These are phyloP conservation scores for Herpailurus yagouaroundi DNA, from an alignment of 2,113 vertebrate genomes.

Conservation along the genomic window DNA sequence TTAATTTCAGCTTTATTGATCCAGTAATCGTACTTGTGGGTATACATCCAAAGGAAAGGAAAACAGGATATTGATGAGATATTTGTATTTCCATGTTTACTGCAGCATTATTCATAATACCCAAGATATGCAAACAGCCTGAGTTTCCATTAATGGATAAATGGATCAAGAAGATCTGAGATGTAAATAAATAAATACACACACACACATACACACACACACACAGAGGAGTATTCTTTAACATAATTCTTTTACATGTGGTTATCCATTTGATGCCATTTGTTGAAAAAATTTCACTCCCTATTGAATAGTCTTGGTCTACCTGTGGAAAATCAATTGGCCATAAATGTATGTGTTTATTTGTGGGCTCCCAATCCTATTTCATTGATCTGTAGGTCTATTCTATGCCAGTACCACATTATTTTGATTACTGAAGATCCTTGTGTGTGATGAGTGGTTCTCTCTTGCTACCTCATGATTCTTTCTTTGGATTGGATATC, in stretches of 20 bases:
- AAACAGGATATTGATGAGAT: not conserved
- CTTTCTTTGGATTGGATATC: not conserved
- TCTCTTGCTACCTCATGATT: not conserved
- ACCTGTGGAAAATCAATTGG: not conserved
- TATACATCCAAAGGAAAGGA: not conserved
- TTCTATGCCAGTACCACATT: not conserved
- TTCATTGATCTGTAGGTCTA: not conserved
- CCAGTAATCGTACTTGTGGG: not conserved
- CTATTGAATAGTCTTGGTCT: not conserved
- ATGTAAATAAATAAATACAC: not conserved
- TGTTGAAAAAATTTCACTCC: not conserved
- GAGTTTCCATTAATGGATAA: not conserved
- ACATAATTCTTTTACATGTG: not conserved
- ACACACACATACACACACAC: not conserved
- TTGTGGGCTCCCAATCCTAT: not conserved
- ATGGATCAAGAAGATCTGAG: not conserved
- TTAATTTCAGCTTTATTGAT: not conserved
- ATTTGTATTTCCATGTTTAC: not conserved
- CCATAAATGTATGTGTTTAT: not conserved
- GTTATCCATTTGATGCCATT: not conserved
- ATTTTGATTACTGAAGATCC: not conserved
- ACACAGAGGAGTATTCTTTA: not conserved
- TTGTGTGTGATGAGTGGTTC: not conserved
- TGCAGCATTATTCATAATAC: not conserved
- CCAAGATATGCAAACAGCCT: not conserved